A percentile compares a stretch with the other conserved stretches of the same genome.
Evolutionary conservation across 2,888 invertebrate species (phyloP).

Genomic region (Ariolimax columbianus): DNA sequence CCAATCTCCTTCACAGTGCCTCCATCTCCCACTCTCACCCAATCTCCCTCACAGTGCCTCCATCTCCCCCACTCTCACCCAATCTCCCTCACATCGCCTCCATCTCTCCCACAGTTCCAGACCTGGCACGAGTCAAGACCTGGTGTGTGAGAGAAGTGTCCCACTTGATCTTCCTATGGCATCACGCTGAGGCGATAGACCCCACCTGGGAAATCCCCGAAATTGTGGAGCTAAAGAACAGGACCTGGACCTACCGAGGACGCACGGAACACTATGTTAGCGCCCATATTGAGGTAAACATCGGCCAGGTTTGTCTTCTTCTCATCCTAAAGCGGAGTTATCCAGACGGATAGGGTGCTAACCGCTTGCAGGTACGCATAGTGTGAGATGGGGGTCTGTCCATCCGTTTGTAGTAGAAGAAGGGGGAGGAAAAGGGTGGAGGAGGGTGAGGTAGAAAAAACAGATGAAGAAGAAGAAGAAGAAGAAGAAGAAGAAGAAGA

Average conservation of each 20-base stretch:
- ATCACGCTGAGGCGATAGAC: slow-evolving; percentile 85
- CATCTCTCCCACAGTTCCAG: slow-evolving; percentile 82
- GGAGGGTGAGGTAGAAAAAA: too few species aligned
- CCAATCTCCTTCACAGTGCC: background rate
- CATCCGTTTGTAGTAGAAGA: too few species aligned
- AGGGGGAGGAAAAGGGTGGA: too few species aligned
- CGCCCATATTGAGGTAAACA: slow-evolving; percentile 87
- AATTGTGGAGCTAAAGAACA: slow-evolving; percentile 81
- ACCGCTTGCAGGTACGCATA: too few species aligned
- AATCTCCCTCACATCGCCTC: too few species aligned
- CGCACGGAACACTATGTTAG: slow-evolving; percentile 88
- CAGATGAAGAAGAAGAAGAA: too few species aligned
- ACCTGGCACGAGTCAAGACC: slow-evolving; percentile 84
- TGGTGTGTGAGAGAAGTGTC: slow-evolving; percentile 87
- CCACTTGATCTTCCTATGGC: slow-evolving; percentile 89
- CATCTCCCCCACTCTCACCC: too few species aligned
- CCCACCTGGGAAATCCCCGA: slow-evolving; percentile 85
- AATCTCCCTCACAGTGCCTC: background rate
- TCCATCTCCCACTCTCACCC: background rate
- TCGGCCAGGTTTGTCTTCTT: too few species aligned
- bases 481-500: too few species aligned
- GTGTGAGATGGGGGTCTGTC: too few species aligned
- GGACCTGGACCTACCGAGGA: slow-evolving; percentile 85
- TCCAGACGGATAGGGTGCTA: too few species aligned
- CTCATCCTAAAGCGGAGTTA: too few species aligned